Conservation (phyloP, 2,888 invertebrate species). For the Margaritifera margaritifera region DNA sequence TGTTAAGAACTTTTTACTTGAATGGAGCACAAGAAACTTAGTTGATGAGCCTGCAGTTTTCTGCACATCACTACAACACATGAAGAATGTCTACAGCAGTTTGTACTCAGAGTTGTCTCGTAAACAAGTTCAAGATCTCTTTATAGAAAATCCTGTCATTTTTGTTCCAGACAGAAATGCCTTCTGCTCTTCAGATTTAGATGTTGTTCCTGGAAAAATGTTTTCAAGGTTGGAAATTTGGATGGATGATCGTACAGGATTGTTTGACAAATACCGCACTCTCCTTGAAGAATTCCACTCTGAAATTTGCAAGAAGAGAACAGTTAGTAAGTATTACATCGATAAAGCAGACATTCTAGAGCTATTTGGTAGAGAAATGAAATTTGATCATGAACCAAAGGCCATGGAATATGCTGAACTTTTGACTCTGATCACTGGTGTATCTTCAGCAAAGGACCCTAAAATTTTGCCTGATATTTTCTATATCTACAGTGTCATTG, state of each 20-base stretch:
- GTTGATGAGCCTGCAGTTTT: slow-evolving; percentile 43
- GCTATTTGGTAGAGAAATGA: slow-evolving; percentile 40
- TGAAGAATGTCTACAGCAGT: slow-evolving; percentile 60
- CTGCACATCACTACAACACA: slow-evolving; percentile 57
- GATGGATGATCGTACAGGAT: slow-evolving; percentile 62
- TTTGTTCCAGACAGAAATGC: slow-evolving; percentile 50
- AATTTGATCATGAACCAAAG: slow-evolving; percentile 46
- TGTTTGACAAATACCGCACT: slow-evolving; percentile 54
- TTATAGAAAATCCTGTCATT: slow-evolving; percentile 58
- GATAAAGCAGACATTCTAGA: slow-evolving; percentile 22
- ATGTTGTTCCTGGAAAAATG: slow-evolving; percentile 48
- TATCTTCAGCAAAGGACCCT: slow-evolving; percentile 35
- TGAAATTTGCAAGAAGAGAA: slow-evolving; percentile 45
- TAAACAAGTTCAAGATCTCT: slow-evolving; percentile 56
- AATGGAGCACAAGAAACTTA: slow-evolving; percentile 55
- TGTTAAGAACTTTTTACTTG: slow-evolving; percentile 50
- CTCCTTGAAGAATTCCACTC: slow-evolving; percentile 50
- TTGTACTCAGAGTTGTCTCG: slow-evolving; percentile 51
- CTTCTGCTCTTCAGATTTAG: not conserved
- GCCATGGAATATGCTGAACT: slow-evolving; percentile 58
- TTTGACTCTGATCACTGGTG: slow-evolving; percentile 44
- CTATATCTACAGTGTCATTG: slow-evolving; percentile 49
- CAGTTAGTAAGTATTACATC: slow-evolving; percentile 29
- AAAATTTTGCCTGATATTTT: slow-evolving; percentile 42
- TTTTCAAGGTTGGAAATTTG: slow-evolving; percentile 60